Base-by-base conservation (phyloP, 2,888 invertebrate genomes). In the Thereva nobilitata region DNA sequence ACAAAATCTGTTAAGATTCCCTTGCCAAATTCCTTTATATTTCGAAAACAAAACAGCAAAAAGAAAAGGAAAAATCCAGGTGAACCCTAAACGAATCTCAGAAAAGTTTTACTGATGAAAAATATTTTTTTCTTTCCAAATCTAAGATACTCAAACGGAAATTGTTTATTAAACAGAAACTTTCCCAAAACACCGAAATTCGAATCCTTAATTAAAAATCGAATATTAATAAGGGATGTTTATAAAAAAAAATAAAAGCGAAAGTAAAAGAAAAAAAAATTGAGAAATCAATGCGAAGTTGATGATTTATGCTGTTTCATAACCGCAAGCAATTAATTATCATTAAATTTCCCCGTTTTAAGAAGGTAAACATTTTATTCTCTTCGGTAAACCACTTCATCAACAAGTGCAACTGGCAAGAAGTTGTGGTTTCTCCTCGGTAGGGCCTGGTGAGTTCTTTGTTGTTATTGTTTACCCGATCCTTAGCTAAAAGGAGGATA, bases 341-440 rank as follows among this genome's bases (percentile, higher is more conserved):
- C 35, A 10, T 38, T 41, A 40, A 56, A 63, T 41, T 52, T 49
- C 41, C 53, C n/a, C 41, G 10, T 52, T 42, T 64, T 42, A 64
- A 53, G 44, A 64, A 41, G 50, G 64, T 53, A 64, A 64, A 64
- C 38, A 64, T 50, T 50, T 64, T 64, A 9, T 64, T 37, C 64
- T 64, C 23, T 49, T 49, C 12, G 55, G 64, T 45, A 38, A 65
- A 55, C 55, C 64, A 55, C 64, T 65, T 65, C 54, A 65, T 65
- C 64, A 65, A 65, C 64, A 65, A 65, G 55, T 65, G 54, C 64
- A 53, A 42, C 37, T 35, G 8, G 37, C 44, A 53, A 52, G 52
- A 41, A 45, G 9, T 45, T 57, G 44, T 57, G 54, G 49, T 35
- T 38, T 50, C 49, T 23, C 50, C 40, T 61, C 10, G 38, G 45